Conservation (phyloP, 2,797 vertebrate species). For the Stomatorhinus walkeri region DNA sequence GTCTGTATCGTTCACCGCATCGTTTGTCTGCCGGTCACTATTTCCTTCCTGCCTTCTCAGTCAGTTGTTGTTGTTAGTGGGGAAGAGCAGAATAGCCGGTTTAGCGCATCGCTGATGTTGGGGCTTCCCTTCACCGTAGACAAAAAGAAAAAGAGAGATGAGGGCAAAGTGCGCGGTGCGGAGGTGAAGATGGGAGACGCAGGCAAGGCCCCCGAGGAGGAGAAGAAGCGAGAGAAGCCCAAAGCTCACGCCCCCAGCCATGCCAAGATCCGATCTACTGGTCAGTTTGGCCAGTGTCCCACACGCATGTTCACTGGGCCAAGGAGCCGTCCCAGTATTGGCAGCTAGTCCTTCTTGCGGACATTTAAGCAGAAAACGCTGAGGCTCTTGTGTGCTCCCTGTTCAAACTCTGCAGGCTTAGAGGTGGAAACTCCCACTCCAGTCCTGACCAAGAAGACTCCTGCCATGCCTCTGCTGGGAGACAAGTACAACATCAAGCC, state of each 20-base stretch:
- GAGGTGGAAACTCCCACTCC: slow-evolving; percentile 77
- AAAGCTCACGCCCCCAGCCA: slow-evolving; percentile 90
- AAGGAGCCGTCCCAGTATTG: background rate
- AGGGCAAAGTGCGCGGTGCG: slow-evolving; percentile 58
- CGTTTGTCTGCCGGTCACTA: background rate
- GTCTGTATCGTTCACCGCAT: background rate
- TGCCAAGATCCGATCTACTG: slow-evolving; percentile 86
- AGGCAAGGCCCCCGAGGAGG: slow-evolving; percentile 56
- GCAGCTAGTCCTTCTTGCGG: background rate
- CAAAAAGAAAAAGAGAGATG: slow-evolving; percentile 83
- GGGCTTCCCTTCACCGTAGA: slow-evolving; percentile 45
- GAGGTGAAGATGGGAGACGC: slow-evolving; percentile 65
- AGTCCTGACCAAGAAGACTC: slow-evolving; percentile 67
- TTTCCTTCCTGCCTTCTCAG: background rate
- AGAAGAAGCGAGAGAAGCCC: slow-evolving; percentile 84
- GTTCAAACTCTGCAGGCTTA: slow-evolving; percentile 55
- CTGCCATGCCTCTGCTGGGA: slow-evolving; percentile 58
- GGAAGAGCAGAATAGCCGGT: background rate
- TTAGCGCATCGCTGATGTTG: background rate
- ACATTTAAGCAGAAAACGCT: background rate
- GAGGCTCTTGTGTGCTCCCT: background rate
- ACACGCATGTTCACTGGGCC: background rate
- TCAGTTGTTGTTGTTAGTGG: background rate
- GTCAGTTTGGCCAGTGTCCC: slow-evolving; percentile 45
- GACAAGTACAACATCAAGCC: slow-evolving; percentile 92